Base-by-base conservation (phyloP, 2,797 vertebrate genomes). In the Diglossa cyanea region DNA sequence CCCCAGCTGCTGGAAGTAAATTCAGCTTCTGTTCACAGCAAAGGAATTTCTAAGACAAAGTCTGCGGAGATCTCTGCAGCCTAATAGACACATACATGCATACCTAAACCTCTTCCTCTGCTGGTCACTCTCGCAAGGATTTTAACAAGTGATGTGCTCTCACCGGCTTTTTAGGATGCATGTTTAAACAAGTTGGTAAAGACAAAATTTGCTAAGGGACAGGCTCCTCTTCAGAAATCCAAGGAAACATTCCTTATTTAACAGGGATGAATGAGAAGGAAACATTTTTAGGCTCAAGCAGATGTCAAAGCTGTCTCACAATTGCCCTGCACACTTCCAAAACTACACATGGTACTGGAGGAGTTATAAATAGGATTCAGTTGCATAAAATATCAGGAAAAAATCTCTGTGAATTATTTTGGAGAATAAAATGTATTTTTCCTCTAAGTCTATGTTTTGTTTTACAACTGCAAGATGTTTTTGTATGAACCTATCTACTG, bases 401-500 rank as follows among this genome's bases (percentile, higher is more conserved):
- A 76, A 35, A 28, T 1, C 1, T n/a, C 13, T 47, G 9, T 19
- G 35, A 81, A 35, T 5, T 80, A 62, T 61, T 77, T 79, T 76
- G 25, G 21, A 26, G 30, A 47, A 24, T 2, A 53, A 62, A 54
- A 65, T 26, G 0, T 7, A 5, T 3, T 39, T 65, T 55, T 50
- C 7, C 17, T 28, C 24, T 47, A 3, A 84, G 3, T 26, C 14
- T 62, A 2, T 40, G 6, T 44, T 72, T 67, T 79, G 7, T 39
- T 62, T 8, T 15, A 39, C 13, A 79, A 11, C 3, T 15, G 1
- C 20, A 11, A 50, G 7, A 40, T 42, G 8, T 28, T 78, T 86
- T 5, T 70, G 3, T 39, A 48, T 44, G 11, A 21, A 57, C 3
- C 1, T 51, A n/a, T 0, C 2, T 6, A 28, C 6, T 20, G 4